These are phyloP conservation scores for Pyrrhura leucotis DNA, from an alignment of 2,797 vertebrate species.

Conservation along the genomic window DNA sequence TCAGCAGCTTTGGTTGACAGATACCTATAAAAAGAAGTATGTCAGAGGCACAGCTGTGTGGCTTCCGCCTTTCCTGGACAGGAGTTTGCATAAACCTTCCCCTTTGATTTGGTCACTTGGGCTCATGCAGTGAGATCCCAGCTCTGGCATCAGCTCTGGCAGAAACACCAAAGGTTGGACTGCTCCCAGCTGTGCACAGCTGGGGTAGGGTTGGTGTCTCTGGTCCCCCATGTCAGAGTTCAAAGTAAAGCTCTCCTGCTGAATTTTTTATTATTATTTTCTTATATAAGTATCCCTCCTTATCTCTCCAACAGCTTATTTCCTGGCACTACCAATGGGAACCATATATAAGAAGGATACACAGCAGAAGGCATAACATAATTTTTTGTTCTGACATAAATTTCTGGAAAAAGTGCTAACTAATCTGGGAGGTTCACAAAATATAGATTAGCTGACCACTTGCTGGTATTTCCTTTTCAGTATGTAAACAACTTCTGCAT, in stretches of 20 bases:
- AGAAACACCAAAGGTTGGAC: neutral
- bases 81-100: neutral
- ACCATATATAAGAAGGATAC: neutral
- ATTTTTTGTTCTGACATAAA: neutral
- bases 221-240: fast-evolving
- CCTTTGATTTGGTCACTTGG: neutral
- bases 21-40: neutral
- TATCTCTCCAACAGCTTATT: neutral
- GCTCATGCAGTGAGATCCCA: neutral
- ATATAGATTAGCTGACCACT: neutral
- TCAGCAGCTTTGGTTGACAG: neutral
- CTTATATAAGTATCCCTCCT: neutral
- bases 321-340: neutral
- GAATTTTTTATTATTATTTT: neutral
- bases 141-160: neutral
- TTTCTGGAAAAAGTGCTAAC: neutral
- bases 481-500: neutral
- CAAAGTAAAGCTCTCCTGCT: neutral
- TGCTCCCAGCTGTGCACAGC: neutral
- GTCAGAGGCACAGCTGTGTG: neutral
- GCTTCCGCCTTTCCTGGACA: neutral
- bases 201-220: fast-evolving
- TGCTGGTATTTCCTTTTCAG: neutral
- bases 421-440: neutral
- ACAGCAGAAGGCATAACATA: fast-evolving